phyloP scores from a whole-genome alignment of 2,113 vertebrate species.

The Sinocyclocheilus grahami region DNA sequence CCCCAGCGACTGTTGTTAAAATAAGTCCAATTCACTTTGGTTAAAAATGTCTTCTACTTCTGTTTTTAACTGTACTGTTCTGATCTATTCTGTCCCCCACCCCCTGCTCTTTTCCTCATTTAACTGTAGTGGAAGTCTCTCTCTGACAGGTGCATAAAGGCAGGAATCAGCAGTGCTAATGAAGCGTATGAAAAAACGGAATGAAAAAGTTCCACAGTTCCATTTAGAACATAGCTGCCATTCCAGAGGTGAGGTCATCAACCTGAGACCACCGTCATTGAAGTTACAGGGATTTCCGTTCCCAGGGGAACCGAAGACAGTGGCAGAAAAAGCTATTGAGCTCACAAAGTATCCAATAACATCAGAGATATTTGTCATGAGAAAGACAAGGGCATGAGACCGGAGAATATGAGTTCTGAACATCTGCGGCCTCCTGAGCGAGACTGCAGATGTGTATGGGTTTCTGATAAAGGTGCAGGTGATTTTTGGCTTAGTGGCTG shows the following conservation, averaged over 20 bases:
- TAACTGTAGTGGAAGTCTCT: conserved; percentile 63
- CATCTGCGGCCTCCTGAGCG: neutral
- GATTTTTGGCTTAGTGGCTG: neutral
- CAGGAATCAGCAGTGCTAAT: conserved; percentile 71
- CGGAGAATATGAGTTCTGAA: conserved; percentile 31
- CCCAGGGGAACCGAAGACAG: conserved; percentile 56
- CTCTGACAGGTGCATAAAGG: conserved; percentile 76
- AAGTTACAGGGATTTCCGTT: conserved; percentile 48
- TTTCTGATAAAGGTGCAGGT: conserved; percentile 4
- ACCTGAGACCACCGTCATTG: conserved; percentile 50
- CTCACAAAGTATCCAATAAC: conserved; percentile 63
- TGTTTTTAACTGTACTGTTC: neutral
- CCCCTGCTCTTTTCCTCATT: conserved; percentile 34
- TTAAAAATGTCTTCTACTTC: neutral
- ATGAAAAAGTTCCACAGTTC: conserved; percentile 50
- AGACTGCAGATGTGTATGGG: neutral
- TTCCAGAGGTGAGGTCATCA: conserved; percentile 65
- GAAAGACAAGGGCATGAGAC: conserved; percentile 26
- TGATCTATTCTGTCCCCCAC: neutral
- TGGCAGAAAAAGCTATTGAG: conserved; percentile 52
- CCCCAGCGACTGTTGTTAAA: neutral
- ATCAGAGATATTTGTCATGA: conserved; percentile 44
- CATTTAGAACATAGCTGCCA: conserved; percentile 66
- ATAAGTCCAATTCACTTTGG: neutral
- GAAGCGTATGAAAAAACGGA: conserved; percentile 64